Conservation (phyloP, 2,797 vertebrate species). For the Megaceryle alcyon region DNA sequence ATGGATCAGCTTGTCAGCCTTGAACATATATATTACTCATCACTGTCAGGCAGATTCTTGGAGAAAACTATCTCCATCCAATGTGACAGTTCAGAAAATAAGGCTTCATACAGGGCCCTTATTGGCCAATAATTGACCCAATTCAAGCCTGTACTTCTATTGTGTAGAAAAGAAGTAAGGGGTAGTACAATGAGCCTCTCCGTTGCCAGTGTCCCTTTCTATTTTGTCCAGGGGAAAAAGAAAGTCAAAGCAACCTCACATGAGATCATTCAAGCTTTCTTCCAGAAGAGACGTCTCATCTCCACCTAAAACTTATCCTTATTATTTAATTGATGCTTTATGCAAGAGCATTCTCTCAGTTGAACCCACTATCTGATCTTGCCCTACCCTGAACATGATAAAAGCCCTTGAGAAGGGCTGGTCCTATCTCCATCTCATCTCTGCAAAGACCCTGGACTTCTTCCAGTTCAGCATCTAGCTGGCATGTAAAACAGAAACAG, state of each 20-base stretch:
- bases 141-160: background rate
- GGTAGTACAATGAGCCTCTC: background rate
- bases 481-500: background rate
- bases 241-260: background rate
- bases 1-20: background rate
- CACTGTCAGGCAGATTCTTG: background rate
- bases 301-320: background rate
- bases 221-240: background rate
- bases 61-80: background rate
- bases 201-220: background rate
- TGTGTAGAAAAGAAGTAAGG: background rate
- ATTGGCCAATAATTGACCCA: background rate
- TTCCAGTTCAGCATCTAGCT: constrained; percentile 17
- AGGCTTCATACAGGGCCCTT: background rate
- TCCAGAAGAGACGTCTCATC: background rate
- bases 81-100: background rate
- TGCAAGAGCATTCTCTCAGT: background rate
- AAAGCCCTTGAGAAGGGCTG: background rate
- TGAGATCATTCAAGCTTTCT: background rate
- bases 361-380: background rate
- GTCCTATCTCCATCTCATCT: background rate
- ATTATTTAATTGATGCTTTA: background rate
- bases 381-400: background rate
- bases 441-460: background rate
- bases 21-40: background rate